Base-by-base conservation (phyloP, 1,140 invertebrate genomes). In the Cheumatopsyche charites region DNA sequence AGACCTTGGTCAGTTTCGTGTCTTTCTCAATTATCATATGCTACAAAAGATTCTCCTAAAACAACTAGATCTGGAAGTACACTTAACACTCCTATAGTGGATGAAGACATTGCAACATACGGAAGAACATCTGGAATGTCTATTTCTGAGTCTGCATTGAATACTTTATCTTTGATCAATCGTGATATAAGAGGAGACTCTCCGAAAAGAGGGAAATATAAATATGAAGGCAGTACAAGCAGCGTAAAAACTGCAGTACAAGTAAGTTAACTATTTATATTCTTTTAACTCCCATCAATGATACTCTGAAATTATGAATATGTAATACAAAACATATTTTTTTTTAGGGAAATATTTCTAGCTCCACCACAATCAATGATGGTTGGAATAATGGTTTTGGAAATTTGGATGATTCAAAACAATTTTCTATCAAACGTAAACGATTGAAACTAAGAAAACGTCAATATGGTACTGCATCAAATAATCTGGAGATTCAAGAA, bases 1-100 rank as follows among this genome's bases (percentile, higher is more conserved):
- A 84, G 92, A 52, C 93, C 92, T 0, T 94, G 92, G 92, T 94
- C 92, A 70, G 92, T 94, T 7, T 92, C 92, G 6, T 94, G 92
- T 72, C 85, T 94, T 11, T 90, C 91, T 21, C 91, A 92, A 78
- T 82, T 92, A 72, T 84, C 82, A 66, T 82, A 83, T 25, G 79
- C 79, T 1, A 77, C 79, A 17, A 78, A 81, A 58, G 75, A 73
- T 23, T 61, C 76, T 2, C 78, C 80, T 0, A 71, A 71, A 25
- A 47, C 62, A 6, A 72, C 75, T 9, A 72, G 65, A 17, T 67
- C 62, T 19, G 49, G 66, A 47, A 55, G 43, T 55, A 68, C 41
- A 23, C 26, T 76, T 13, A 74, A 74, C 67, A 76, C 75, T 0
- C 75, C 75, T 13, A 74, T 70, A 12, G 47, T 61, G 0, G 75